Conservation (phyloP, 2,113 vertebrate genomes). For the Varanus komodoensis region DNA sequence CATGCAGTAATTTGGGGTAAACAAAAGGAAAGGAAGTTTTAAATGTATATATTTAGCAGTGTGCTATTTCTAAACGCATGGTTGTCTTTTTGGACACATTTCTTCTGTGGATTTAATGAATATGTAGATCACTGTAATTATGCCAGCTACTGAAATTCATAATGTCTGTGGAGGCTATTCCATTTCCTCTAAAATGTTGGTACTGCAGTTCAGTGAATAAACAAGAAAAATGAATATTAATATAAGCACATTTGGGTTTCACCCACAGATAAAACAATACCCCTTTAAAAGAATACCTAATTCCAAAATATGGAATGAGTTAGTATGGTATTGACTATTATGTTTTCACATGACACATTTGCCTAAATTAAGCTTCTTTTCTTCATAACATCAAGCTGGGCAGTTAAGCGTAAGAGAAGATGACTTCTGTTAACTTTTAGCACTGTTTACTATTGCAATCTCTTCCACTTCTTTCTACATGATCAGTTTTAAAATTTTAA, state of each 20-base stretch:
- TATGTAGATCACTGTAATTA: constrained; percentile 89
- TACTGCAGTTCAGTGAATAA: constrained; percentile 82
- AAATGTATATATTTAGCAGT: constrained; percentile 79
- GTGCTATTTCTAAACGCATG: constrained; percentile 80
- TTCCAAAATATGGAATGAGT: constrained; percentile 64
- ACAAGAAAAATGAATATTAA: constrained; percentile 84
- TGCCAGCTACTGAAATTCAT: constrained; percentile 86
- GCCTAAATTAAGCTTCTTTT: constrained; percentile 75
- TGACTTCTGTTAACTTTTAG: constrained; percentile 78
- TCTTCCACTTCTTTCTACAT: constrained; percentile 80
- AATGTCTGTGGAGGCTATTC: constrained; percentile 85
- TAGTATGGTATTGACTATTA: constrained; percentile 68
- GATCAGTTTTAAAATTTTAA: constrained; percentile 85
- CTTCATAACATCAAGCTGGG: constrained; percentile 76
- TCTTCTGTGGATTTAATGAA: constrained; percentile 86
- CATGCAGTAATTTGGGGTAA: constrained; percentile 68
- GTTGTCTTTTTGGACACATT: constrained; percentile 86
- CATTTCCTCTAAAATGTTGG: constrained; percentile 82
- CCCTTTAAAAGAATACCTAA: constrained; percentile 64
- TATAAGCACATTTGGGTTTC: constrained; percentile 75
- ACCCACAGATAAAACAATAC: constrained; percentile 75
- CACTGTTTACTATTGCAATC: constrained; percentile 79
- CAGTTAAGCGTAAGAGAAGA: constrained; percentile 78
- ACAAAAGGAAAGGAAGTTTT: constrained; percentile 75
- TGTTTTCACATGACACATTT: constrained; percentile 72